Base-by-base conservation (phyloP, 2,888 invertebrate species). In the Dugesia japonica region DNA sequence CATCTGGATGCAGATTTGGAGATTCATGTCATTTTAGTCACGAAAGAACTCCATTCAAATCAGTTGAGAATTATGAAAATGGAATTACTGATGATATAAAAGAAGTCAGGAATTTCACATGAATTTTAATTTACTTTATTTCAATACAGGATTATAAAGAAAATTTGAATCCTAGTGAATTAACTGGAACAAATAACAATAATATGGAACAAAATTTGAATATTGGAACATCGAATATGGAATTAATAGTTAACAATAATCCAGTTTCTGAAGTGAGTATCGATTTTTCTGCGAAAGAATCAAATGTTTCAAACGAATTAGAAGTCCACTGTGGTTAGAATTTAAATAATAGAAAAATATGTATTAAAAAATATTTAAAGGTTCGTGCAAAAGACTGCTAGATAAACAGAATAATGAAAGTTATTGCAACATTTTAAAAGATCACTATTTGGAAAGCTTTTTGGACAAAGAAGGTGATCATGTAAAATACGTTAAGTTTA, bases 11-110 rank as follows among this genome's bases (percentile, higher is more conserved):
- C 28, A 78, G 77, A 28, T 77, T 77, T 38, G 77, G 77, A 33
- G 77, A 77, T 71, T 72, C 27, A 23, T 77, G 77, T 27, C 77
- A 78, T 23, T 77, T 78, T 78, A 78, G 78, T 23, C 77, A 77
- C 38, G 77, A 77, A 26, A 31, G 77, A 27, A 42, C 33, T 20
- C 42, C 77, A 17, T 77, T 77, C 42, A 77, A 77, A 77, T 77
- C 77, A 0, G 77, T 77, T 4, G 77, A 77, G 27, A 77, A 77
- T 38, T 42, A 71, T 71, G 77, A 75, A 76, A 71, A 76, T 72
- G 38, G 33, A 73, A 26, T 28, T 7, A 28, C 26, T 4, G 71
- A 27, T 28, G 56, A 76, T 74, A 31, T 71, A 17, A 76, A 76
- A 72, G 76, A 76, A 31, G 76, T 76, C 75, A 9, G 9, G 23